Evolutionary conservation across 2,888 invertebrate genomes (phyloP).

Genomic region (Oscheius onirici): DNA sequence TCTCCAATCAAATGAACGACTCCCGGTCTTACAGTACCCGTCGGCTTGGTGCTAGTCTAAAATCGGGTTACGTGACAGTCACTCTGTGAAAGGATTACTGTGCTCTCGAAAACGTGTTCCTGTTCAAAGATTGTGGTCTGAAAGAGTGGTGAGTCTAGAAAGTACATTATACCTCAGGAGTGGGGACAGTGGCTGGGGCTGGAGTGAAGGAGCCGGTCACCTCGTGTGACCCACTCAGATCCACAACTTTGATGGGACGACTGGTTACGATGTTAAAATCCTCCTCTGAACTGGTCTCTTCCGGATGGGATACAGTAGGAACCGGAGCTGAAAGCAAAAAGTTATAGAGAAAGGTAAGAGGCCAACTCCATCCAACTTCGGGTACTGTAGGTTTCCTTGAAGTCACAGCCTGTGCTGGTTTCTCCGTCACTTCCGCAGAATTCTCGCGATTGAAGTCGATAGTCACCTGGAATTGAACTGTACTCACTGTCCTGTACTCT

Average conservation of each 20-base stretch:
- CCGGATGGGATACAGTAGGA: neutral
- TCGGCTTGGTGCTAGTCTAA: neutral
- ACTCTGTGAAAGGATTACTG: neutral
- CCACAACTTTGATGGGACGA: slow-evolving; percentile 12
- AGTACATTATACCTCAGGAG: too few relatives aligned
- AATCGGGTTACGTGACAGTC: too few relatives aligned
- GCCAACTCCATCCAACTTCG: neutral
- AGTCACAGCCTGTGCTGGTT: slow-evolving; percentile 2
- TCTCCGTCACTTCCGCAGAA: neutral
- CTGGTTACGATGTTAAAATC: slow-evolving; percentile 10
- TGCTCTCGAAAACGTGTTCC: neutral
- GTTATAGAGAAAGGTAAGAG: neutral
- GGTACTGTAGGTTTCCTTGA: neutral
- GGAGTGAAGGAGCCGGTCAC: too few relatives aligned
- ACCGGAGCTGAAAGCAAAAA: neutral
- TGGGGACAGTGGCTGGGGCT: too few relatives aligned
- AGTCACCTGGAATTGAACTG: neutral
- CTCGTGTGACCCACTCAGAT: neutral
- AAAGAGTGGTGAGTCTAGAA: too few relatives aligned
- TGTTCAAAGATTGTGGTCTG: neutral
- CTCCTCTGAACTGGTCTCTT: neutral
- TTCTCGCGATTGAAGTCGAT: neutral
- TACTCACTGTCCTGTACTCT: too few relatives aligned
- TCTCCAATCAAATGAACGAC: slow-evolving; percentile 17
- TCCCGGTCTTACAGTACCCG: slow-evolving; percentile 25